Base-by-base conservation (phyloP, 2,888 invertebrate species). In the Aporophyla lueneburgensis region DNA sequence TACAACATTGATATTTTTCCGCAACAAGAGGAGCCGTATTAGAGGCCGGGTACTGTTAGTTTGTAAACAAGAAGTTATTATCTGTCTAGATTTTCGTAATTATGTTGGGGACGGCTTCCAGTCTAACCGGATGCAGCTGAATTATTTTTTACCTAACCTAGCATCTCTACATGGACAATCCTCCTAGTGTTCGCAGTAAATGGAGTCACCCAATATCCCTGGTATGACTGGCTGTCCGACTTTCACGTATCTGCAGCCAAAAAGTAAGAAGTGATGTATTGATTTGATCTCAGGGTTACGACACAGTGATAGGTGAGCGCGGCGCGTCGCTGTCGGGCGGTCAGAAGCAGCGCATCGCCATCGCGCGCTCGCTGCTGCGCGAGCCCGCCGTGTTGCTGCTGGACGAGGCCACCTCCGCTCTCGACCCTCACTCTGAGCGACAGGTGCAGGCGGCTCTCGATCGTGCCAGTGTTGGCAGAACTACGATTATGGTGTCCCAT, bases 351-450 rank as follows among this genome's bases (percentile, higher is more conserved):
- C 97, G 98, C 74, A 98, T 98, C 69, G 98, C 98, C 10, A 98
- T 99, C 79, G 99, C 99, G 0, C 96, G 99, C 61, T 98, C 98
- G 0, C 93, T 99, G 80, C 97, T 98, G 2, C 96, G 98, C 19
- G 97, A 98, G 88, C 99, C 99, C 0, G 97, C 97, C 62, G 98
- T 99, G 70, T 95, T 98, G 71, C 93, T 98, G 27, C 93, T 98
- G 75, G 98, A 99, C 89, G 98, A 99, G 92, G 98, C 98, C 0
- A 99, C 99, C 0, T 98, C 98, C 0, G 98, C 98, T 0, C 95
- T 98, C 66, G 98, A 99, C 93, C 97, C 98, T 46, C 97, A 98
- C 88, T 98, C 98, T 67, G 99, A 99, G 92, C 97, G 97, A 0
- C 97, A 97, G 65, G 99, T 99, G 2, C 99, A 99, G 92, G 97